Evolutionary conservation across 2,888 invertebrate species (phyloP).

Genomic region (Hipparchia semele): DNA sequence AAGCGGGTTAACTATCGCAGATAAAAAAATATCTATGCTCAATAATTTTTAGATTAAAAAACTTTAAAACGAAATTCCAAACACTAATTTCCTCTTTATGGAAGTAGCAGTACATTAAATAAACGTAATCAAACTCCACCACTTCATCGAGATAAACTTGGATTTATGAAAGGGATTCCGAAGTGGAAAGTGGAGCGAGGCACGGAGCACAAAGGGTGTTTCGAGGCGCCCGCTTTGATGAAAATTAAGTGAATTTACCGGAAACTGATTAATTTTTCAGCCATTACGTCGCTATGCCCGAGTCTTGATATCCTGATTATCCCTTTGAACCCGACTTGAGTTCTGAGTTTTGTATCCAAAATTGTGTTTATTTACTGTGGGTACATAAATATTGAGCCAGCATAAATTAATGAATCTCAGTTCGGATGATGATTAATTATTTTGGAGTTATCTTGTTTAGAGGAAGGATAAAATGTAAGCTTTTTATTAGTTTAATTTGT

Average conservation of each 20-base stretch:
- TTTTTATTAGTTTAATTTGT: too few species aligned
- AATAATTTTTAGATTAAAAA: too few species aligned
- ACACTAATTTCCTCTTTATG: not conserved
- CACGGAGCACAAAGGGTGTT: constrained; percentile 22
- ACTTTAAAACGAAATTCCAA: not conserved
- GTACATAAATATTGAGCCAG: not conserved
- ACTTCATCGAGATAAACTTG: constrained; percentile 16
- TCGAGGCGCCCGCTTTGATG: constrained; percentile 27
- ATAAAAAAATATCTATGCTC: too few species aligned
- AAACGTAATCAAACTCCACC: constrained; percentile 8
- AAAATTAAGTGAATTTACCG: constrained; percentile 31
- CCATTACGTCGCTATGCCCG: constrained; percentile 8
- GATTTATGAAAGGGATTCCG: constrained; percentile 14
- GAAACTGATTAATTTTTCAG: constrained; percentile 34
- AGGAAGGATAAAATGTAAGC: too few species aligned
- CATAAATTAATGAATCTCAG: not conserved
- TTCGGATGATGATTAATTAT: not conserved
- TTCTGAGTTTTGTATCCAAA: not conserved
- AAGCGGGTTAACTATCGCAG: too few species aligned
- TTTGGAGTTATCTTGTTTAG: too few species aligned
- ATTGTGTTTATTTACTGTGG: not conserved
- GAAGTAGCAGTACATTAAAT: not conserved
- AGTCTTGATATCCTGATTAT: constrained; percentile 5
- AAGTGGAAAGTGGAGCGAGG: constrained; percentile 10
- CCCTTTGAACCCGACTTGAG: constrained; percentile 5